Base-by-base conservation (phyloP, 2,113 vertebrate genomes). In the Tringa solitaria region DNA sequence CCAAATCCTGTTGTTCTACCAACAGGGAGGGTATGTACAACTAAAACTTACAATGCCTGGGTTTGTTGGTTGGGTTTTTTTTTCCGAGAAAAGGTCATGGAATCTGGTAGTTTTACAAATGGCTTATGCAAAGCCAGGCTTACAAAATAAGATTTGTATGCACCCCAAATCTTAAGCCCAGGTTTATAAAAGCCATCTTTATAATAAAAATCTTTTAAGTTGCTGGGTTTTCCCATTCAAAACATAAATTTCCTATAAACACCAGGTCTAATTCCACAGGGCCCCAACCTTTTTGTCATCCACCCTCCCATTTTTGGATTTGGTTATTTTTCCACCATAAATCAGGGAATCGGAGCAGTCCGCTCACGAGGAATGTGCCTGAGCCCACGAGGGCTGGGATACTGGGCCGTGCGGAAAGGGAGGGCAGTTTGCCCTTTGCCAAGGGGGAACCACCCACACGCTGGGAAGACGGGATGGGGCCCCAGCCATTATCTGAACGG, bases 391-490 rank as follows among this genome's bases (percentile, higher is more conserved):
- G n/a, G 37, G 80, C 75, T 54, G 65, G 73, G 64, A 89, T 46
- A 33, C 0, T 4, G 68, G 64, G 84, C 50, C 27, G 53, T 1
- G 0, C 0, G 0, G 67, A 65, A 51, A 67, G 68, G 46, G 37
- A 46, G 64, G n/a, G 56, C 8, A 0, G 14, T 32, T 37, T 32
- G 56, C n/a, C 78, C 77, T 73, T 63, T 72, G 72, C 86, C 69
- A 67, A 78, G 73, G 72, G 59, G 48, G 76, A 95, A 20, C 89
- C 94, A 92, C 89, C 91, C 91, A 84, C 63, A 32, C 1, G 1
- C 45, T 14, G 61, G 50, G 39, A 24, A 70, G 37, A 45, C 0
- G 1, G 23, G 70, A 60, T 11, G 11, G 41, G 43, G 63, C 14
- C 83, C 75, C 79, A 37, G 35, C 45, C 61, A 70, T 68, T 12